Base-by-base conservation (phyloP, 1,140 invertebrate species). In the Aphelinus certus region DNA sequence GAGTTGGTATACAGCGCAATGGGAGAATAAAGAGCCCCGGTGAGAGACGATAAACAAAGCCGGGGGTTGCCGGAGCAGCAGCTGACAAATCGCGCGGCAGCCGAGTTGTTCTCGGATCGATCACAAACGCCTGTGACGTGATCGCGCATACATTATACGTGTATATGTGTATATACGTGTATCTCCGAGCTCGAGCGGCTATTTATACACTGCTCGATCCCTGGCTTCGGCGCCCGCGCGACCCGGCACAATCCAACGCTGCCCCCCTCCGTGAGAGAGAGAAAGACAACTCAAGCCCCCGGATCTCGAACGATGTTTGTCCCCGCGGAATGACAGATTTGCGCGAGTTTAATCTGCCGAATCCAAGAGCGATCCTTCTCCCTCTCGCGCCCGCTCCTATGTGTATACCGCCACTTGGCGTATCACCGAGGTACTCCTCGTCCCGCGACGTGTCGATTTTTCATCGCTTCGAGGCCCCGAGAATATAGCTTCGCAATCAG, bases 111-210 rank as follows among this genome's bases (percentile, higher is more conserved):
- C 26, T 46, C 71, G 71, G 76, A 82, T 83, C 83, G 79, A 85
- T 84, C 83, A 82, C 79, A 80, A 83, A 71, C 45, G 51, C 57
- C 48, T 45, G 4, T 9, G 60, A 81, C 83, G 83, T 85, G 83
- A 83, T 79, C 77, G 67, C 75, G 83, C 82, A 83, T 84, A 84
- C 81, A 85, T 85, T 85, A 85, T 82, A 79, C 46, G 55, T 43
- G 46, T 64, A 60, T 56, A 47, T 5, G 45, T 68, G 43, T 26
- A 60, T 56, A 47, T 5, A 49, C 53, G 43, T 26, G n/a, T 26
- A 60, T 46, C 42, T 65, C 56, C 4, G 3, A 26, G 26, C 51
- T 67, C 42, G 43, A 3, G 42, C 5, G 7, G 57, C 46, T 70
- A 63, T 75, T 58, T 70, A 55, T 62, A 67, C 46, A 10, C 48